phyloP scores from a whole-genome alignment of 37 sponge, comb jelly and placozoan genomes.

The Diacarnus erythraeanus region DNA sequence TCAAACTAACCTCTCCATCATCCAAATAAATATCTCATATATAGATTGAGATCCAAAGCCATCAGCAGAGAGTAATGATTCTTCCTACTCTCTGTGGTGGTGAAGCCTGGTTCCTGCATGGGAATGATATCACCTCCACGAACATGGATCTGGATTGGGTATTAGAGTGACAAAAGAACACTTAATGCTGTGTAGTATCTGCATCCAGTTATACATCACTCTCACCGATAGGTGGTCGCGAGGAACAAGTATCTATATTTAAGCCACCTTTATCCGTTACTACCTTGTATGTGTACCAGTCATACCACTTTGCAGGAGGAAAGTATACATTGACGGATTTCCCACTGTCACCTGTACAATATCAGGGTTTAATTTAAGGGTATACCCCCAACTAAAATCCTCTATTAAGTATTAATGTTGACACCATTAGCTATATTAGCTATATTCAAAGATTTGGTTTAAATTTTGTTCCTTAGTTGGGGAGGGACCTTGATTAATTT shows the following conservation, averaged over 20 bases:
- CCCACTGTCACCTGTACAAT: constrained; percentile 40
- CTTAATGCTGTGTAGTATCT: too few relatives aligned
- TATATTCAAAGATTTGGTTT: too few relatives aligned
- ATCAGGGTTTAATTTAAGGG: too few relatives aligned
- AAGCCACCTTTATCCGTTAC: background rate
- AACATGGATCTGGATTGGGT: constrained; percentile 53
- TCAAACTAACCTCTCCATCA: constrained; percentile 7
- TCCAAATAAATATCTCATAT: constrained; percentile 56
- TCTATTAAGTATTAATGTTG: too few relatives aligned
- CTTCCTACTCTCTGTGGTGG: constrained; percentile 69
- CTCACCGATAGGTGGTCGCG: background rate
- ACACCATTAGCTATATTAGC: too few relatives aligned
- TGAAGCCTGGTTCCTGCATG: constrained; percentile 63
- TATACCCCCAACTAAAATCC: too few relatives aligned
- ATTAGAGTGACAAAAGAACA: too few relatives aligned
- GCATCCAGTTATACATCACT: too few relatives aligned
- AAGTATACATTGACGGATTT: constrained; percentile 65
- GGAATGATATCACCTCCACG: constrained; percentile 49
- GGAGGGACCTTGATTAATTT: too few relatives aligned
- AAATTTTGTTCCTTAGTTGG: too few relatives aligned
- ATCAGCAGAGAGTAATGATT: constrained; percentile 70
- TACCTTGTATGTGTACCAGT: constrained; percentile 36
- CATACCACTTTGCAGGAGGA: constrained; percentile 83
- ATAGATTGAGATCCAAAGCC: constrained; percentile 58
- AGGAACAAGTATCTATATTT: background rate